Evolutionary conservation across 1,140 invertebrate genomes (phyloP).

Genomic region (Drosophila nasuta): DNA sequence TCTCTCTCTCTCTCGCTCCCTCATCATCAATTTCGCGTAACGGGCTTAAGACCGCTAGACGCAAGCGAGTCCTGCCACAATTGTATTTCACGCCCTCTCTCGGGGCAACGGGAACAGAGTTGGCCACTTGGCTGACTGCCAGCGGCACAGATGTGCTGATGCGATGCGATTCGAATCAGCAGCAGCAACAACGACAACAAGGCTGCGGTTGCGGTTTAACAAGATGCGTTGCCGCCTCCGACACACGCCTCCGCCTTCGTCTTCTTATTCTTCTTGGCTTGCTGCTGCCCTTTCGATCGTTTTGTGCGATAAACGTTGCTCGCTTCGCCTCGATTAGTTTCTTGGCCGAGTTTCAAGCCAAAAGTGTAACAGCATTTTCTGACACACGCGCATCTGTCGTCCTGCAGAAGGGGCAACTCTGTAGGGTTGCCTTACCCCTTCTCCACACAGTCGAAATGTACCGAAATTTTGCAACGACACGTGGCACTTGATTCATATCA

Average conservation of each 20-base stretch:
- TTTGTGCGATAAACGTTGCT: slow-evolving; percentile 62
- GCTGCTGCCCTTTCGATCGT: neutral
- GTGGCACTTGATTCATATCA: slow-evolving; percentile 82
- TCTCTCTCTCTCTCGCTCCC: slow-evolving; percentile 25
- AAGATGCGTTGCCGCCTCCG: slow-evolving; percentile 76
- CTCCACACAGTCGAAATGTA: slow-evolving; percentile 14
- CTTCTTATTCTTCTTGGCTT: slow-evolving; percentile 6
- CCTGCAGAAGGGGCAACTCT: slow-evolving; percentile 23
- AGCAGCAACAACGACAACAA: slow-evolving; percentile 14
- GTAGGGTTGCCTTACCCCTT: slow-evolving; percentile 5
- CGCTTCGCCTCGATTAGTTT: slow-evolving; percentile 62
- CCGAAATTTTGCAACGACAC: slow-evolving; percentile 67
- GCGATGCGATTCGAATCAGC: slow-evolving; percentile 69
- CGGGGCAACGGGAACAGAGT: slow-evolving; percentile 56
- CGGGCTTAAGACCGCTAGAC: slow-evolving; percentile 60
- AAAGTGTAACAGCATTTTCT: slow-evolving; percentile 75
- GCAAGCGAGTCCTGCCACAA: slow-evolving; percentile 50
- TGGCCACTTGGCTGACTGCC: slow-evolving; percentile 12
- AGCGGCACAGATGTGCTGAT: slow-evolving; percentile 77
- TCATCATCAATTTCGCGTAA: slow-evolving; percentile 74
- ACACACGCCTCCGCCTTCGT: slow-evolving; percentile 30
- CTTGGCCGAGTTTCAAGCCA: slow-evolving; percentile 56
- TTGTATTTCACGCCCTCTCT: slow-evolving; percentile 67
- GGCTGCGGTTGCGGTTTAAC: slow-evolving; percentile 79
- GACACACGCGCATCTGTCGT: slow-evolving; percentile 77